These are phyloP conservation scores for Dermolepida albohirtum DNA, from an alignment of 2,888 invertebrate genomes.

Conservation along the genomic window DNA sequence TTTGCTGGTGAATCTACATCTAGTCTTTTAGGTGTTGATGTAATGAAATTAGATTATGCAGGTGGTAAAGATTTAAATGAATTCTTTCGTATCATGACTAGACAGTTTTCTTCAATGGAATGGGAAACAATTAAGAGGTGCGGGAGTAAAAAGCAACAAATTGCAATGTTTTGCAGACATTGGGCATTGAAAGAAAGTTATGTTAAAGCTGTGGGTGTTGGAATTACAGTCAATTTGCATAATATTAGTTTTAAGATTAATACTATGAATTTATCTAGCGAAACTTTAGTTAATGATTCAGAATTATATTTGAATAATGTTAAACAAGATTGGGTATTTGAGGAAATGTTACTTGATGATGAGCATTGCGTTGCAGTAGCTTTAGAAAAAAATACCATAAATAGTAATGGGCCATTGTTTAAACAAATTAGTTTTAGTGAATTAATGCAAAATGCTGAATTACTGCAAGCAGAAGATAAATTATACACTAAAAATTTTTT, in stretches of 20 bases:
- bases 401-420: constrained; percentile 62
- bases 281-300: constrained; percentile 72
- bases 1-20: constrained; percentile 75
- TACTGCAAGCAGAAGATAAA: constrained; percentile 67
- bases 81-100: constrained; percentile 90
- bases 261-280: constrained; percentile 67
- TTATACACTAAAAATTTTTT: constrained; percentile 71
- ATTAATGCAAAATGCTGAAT: constrained; percentile 69
- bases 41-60: constrained; percentile 87
- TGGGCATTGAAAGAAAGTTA: constrained; percentile 97
- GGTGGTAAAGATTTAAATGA: constrained; percentile 78
- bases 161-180: constrained; percentile 85
- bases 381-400: constrained; percentile 55
- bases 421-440: constrained; percentile 71
- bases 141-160: constrained; percentile 72
- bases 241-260: constrained; percentile 81
- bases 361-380: constrained; percentile 86
- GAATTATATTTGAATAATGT: constrained; percentile 72
- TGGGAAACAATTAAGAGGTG: constrained; percentile 79
- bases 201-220: constrained; percentile 90
- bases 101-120: constrained; percentile 83
- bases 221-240: constrained; percentile 82
- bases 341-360: constrained; percentile 83
- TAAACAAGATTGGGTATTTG: constrained; percentile 78
- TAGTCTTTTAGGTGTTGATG: constrained; percentile 80